Evolutionary conservation across 2,888 invertebrate species (phyloP), one percentile per base, ranked within the genome.

Genomic region (Archips crataeganus): DNA sequence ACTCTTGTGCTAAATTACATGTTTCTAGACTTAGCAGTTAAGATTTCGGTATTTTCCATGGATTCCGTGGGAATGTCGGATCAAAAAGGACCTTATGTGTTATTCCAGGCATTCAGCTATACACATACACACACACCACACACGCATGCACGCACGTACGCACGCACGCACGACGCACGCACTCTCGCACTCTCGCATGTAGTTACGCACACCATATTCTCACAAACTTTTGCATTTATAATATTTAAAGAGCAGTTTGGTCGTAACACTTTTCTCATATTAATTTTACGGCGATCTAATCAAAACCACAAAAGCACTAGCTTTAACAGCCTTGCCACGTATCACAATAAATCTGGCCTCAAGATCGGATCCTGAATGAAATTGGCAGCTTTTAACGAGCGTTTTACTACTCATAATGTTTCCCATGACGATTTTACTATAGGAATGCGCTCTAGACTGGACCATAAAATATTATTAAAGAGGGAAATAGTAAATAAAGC

Each of bases 301-400:
- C 80, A 80, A 81, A 80, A 79, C 79, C 78, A 75, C 75, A 77
- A 71, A 65, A 75, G 74, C 76, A 75, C 75, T 78, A 79, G 77
- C 77, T 80, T 84, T 84, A 82, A 82, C 70, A 79, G 72, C 72
- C 66, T 70, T 42, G 71, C 75, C 80, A 74, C 79, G 79, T 73
- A 69, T 67, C 78, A 66, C 76, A 78, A 80, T 84, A 84, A 82
- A 80, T 77, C 32, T 36, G 42, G 65, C 65, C 75, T 77, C 75
- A 71, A 75, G 75, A 75, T 69, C 42, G 62, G 71, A 64, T 57
- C 75, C 71, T 73, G 75, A 79, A 79, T 75, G 75, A 80, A 79
- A 84, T 80, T 81, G 83, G 79, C 75, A 77, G 80, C 75, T 73
- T 73, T 79, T 77, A 76, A 70, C 68, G 71, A 62, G 42, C 62